Conservation (phyloP, 2,113 vertebrate genomes). For the Brachionichthys hirsutus region DNA sequence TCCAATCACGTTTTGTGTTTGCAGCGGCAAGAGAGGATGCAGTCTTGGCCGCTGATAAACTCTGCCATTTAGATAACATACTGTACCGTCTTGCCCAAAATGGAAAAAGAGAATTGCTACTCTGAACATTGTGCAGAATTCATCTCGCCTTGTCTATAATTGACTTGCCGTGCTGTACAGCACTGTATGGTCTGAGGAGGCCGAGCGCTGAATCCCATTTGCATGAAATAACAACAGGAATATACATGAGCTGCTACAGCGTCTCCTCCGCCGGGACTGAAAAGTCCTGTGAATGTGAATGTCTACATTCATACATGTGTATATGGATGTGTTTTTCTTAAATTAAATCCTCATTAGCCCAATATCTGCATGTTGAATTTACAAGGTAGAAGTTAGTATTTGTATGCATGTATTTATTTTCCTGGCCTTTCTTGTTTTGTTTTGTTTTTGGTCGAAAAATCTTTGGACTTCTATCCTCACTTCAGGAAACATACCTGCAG, state of each 20-base stretch:
- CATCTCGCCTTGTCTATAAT: conserved; percentile 44
- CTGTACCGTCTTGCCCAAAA: conserved; percentile 10
- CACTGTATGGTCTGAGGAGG: conserved; percentile 10
- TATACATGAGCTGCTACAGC: conserved; percentile 26
- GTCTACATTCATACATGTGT: neutral
- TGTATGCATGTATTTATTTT: too few species aligned
- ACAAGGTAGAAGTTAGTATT: too few species aligned
- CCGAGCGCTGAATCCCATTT: conserved; percentile 27
- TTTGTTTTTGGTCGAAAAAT: too few species aligned
- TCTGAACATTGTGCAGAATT: conserved; percentile 37
- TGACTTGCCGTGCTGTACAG: conserved; percentile 36
- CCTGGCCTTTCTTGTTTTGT: too few species aligned
- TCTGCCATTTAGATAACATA: conserved; percentile 21
- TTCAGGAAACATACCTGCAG: too few species aligned
- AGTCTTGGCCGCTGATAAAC: conserved; percentile 30
- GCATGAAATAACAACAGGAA: conserved; percentile 30
- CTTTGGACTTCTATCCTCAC: too few species aligned
- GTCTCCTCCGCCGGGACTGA: conserved; percentile 3
- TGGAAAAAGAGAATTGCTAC: conserved; percentile 22
- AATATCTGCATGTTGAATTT: too few species aligned
- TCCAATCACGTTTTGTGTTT: conserved; percentile 4
- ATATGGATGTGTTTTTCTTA: neutral
- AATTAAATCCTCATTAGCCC: conserved; percentile 19
- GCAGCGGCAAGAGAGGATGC: conserved; percentile 1
- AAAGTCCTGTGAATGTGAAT: neutral